phyloP scores from a whole-genome alignment of 2,797 vertebrate genomes.

The Pteropus rufus region DNA sequence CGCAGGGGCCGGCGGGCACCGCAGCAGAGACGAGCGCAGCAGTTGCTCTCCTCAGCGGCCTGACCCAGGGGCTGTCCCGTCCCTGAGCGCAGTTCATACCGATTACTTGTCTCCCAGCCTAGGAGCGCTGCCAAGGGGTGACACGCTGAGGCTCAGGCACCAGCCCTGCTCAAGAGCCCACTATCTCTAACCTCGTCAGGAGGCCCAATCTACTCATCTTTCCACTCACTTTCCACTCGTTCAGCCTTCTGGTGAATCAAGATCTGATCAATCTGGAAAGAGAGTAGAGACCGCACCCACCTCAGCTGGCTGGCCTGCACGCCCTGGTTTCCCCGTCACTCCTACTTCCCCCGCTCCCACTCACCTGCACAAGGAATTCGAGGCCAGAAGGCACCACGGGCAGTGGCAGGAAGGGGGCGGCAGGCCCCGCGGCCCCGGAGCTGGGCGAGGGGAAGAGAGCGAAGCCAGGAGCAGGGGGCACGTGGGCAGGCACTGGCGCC shows the following conservation, averaged over 20 bases:
- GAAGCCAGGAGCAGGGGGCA: slow-evolving; percentile 83
- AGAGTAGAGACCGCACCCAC: not conserved
- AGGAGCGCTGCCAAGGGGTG: slow-evolving; percentile 82
- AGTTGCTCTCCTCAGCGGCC: slow-evolving; percentile 91
- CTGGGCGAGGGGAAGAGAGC: slow-evolving; percentile 67
- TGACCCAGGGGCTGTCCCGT: slow-evolving; percentile 89
- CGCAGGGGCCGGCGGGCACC: slow-evolving; percentile 90
- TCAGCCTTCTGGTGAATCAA: slow-evolving; percentile 92
- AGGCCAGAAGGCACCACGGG: slow-evolving; percentile 88
- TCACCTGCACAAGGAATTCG: slow-evolving; percentile 91
- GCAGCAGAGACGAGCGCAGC: slow-evolving; percentile 92
- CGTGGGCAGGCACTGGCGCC: slow-evolving; percentile 72
- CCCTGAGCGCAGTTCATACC: slow-evolving; percentile 91
- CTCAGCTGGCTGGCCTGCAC: not conserved
- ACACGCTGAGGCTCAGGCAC: not conserved
- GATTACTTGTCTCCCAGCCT: slow-evolving; percentile 90
- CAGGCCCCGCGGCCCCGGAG: slow-evolving; percentile 43
- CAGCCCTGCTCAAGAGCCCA: not conserved
- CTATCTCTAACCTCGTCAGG: not conserved
- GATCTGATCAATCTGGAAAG: slow-evolving; percentile 89
- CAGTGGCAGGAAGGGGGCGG: slow-evolving; percentile 56
- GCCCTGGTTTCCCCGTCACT: not conserved
- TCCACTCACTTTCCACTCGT: slow-evolving; percentile 86
- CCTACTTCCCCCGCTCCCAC: not conserved
- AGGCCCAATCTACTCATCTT: not conserved